Conservation (phyloP, 2,888 invertebrate genomes). For the Brachyptera risi region DNA sequence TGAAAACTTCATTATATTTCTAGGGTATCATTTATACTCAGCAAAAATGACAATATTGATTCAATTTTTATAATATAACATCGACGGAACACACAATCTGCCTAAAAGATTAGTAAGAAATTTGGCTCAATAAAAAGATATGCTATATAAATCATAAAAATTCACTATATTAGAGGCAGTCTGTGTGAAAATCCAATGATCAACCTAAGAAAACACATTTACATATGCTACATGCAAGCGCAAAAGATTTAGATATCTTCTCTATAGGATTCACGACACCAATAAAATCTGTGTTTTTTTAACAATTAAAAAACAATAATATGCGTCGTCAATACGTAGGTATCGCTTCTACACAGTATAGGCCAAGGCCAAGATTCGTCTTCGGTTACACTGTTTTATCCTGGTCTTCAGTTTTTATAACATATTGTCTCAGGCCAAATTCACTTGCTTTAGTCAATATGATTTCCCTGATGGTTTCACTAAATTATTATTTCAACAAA, state of each 20-base stretch:
- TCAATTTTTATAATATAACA: constrained; percentile 5
- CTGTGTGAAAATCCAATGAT: constrained; percentile 9
- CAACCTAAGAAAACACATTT: constrained; percentile 20
- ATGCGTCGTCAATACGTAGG: too few relatives aligned
- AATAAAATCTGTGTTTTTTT: constrained; percentile 28
- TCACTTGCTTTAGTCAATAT: neutral
- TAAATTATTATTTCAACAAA: neutral
- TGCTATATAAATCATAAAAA: constrained; percentile 14
- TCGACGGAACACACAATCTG: constrained; percentile 14
- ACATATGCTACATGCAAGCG: constrained; percentile 26
- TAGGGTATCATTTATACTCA: neutral
- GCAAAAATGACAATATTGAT: constrained; percentile 4
- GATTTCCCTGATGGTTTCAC: neutral
- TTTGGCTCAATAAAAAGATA: constrained; percentile 2
- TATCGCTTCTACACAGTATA: constrained; percentile 31
- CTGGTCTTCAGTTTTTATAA: neutral
- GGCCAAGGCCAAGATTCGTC: constrained; percentile 19
- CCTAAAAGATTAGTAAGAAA: neutral
- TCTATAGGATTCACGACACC: constrained; percentile 28
- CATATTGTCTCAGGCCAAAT: neutral
- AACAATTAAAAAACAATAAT: constrained; percentile 31
- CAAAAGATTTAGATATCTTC: constrained; percentile 27
- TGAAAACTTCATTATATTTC: neutral
- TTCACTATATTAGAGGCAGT: constrained; percentile 14
- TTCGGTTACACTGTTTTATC: neutral